Conservation (phyloP, 2,888 invertebrate species). For the Phymatocera aterrima region DNA sequence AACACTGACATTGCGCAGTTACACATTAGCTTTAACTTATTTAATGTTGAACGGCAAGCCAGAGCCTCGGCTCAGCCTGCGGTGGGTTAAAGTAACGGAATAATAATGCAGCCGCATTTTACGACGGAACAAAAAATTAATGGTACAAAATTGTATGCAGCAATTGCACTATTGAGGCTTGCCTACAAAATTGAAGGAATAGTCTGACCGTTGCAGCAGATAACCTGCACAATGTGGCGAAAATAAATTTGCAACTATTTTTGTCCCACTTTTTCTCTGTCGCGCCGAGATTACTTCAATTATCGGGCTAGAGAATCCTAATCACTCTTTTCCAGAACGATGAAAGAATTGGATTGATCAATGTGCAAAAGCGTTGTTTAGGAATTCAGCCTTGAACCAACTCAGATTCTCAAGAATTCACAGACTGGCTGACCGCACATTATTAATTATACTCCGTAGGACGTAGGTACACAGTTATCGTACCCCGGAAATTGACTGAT, state of each 20-base stretch:
- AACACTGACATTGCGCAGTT: conserved; percentile 26
- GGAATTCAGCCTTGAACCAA: not conserved
- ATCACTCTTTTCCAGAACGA: not conserved
- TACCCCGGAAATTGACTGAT: too few species aligned
- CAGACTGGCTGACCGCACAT: not conserved
- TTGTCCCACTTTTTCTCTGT: too few species aligned
- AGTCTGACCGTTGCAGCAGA: not conserved
- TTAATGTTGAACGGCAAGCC: conserved; percentile 43
- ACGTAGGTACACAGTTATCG: too few species aligned
- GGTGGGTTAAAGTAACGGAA: not conserved
- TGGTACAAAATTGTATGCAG: not conserved
- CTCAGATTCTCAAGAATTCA: conserved; percentile 6
- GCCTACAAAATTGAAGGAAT: not conserved
- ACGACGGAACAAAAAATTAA: not conserved
- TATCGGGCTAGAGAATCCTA: too few species aligned
- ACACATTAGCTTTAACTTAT: conserved; percentile 37
- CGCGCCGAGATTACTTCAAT: too few species aligned
- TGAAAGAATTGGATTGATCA: not conserved
- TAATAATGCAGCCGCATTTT: not conserved
- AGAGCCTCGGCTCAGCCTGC: not conserved
- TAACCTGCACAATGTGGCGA: too few species aligned
- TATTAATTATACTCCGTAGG: not conserved
- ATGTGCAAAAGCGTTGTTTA: not conserved
- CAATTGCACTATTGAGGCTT: not conserved
- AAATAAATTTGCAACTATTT: too few species aligned